Evolutionary conservation across 2,888 invertebrate species (phyloP), one percentile per base, ranked within the genome.

Genomic region (Lithophane semibrunnea): DNA sequence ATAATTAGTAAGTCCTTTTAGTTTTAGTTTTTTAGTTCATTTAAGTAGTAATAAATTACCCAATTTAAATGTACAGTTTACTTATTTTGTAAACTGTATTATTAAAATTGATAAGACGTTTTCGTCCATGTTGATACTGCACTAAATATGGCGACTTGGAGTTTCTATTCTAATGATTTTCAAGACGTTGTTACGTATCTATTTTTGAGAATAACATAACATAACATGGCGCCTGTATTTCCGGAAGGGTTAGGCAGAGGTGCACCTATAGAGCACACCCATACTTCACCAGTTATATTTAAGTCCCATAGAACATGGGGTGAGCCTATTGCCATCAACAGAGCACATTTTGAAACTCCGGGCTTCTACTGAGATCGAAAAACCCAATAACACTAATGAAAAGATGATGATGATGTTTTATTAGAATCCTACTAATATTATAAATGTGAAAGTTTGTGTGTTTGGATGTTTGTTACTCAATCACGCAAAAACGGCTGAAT

Each of bases 51-150:
- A 29, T 29, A 29, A 29, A 1, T 29, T 29, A 29, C 29, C 29
- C 29, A 29, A 29, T 29, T 29, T 29, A 29, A 29, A 47, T 13
- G 18, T 18, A 21, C 18, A 29, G 29, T 29, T 21, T 21, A 10
- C 3, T 56, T 10, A 56, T 56, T 24, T 56, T 56, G 9, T 56
- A 12, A 56, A 54, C 21, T 52, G 8, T 52, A n/a, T n/a, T 56
- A 10, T 56, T 56, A 24, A 78, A 86, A 91, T 88, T 92, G 92
- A 92, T 94, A 94, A 78, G 65, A 37, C 37, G 24, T 71, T 69
- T 68, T 69, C 73, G 47, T 79, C 80, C 78, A 78, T 80, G 70
- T 49, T 16, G 49, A 49, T 16, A 16, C 13, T 49, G 49, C 49
- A 18, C 52, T 85, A 9, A 42, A 42, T 24, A 24, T 54, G 29